These are phyloP conservation scores for Poeciliopsis paucimaculata DNA, from an alignment of 2,797 vertebrate genomes.

Conservation along the genomic window DNA sequence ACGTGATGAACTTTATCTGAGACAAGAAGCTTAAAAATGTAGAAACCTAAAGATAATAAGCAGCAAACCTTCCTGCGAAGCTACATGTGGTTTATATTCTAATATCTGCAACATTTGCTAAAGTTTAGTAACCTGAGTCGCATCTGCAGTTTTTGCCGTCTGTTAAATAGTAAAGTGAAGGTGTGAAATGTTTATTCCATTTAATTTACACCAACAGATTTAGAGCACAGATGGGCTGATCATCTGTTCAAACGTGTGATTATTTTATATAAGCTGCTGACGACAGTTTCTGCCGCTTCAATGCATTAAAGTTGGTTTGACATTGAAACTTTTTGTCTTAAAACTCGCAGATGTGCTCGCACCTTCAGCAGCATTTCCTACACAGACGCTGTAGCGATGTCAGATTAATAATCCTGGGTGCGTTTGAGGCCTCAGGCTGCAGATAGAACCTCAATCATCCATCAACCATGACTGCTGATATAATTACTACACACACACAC, in stretches of 20 bases:
- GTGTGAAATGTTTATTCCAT: not conserved
- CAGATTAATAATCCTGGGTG: conserved; percentile 50
- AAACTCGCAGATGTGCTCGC: conserved; percentile 21
- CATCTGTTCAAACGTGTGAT: not conserved
- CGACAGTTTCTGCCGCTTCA: not conserved
- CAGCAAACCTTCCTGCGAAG: not conserved
- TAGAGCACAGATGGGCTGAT: not conserved
- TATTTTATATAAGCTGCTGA: not conserved
- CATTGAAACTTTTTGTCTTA: conserved; percentile 20
- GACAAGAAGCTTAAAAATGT: not conserved
- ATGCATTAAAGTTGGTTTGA: conserved; percentile 8
- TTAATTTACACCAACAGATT: not conserved
- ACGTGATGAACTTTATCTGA: not conserved
- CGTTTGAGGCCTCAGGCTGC: conserved; percentile 43
- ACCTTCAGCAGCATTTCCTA: not conserved
- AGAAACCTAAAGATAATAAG: not conserved
- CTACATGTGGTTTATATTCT: not conserved
- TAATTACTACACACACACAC: conserved; percentile 58
- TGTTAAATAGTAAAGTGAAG: not conserved
- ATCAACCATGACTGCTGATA: conserved; percentile 64
- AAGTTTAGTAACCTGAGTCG: not conserved
- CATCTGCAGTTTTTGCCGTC: not conserved
- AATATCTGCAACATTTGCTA: not conserved
- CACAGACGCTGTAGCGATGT: conserved; percentile 24
- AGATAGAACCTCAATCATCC: conserved; percentile 65